Evolutionary conservation across 1,140 invertebrate genomes (phyloP).

Genomic region (Ectropis grisescens): DNA sequence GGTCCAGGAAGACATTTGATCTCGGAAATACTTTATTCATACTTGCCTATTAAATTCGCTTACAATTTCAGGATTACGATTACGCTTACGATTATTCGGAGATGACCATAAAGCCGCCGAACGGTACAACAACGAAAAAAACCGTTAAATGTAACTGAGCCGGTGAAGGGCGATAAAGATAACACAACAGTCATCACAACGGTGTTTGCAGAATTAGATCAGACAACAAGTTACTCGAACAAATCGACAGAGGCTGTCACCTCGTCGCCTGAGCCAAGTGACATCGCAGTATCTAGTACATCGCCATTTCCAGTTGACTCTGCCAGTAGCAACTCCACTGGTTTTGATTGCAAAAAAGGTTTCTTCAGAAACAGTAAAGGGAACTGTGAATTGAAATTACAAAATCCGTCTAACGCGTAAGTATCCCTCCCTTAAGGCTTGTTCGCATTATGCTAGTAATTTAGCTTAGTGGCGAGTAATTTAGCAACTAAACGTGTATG

Average conservation of each 20-base stretch:
- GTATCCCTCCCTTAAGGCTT: constrained; percentile 21
- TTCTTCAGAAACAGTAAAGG: constrained; percentile 52
- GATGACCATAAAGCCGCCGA: constrained; percentile 71
- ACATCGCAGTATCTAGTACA: too few species aligned
- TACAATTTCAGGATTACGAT: constrained; percentile 73
- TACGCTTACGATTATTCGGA: constrained; percentile 74
- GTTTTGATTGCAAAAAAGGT: constrained; percentile 45
- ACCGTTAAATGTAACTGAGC: constrained; percentile 37
- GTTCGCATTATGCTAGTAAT: too few species aligned
- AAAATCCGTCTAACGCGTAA: constrained; percentile 50
- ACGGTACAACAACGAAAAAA: constrained; percentile 40
- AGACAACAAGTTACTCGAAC: too few species aligned
- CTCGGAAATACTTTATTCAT: too few species aligned
- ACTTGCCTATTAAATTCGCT: too few species aligned
- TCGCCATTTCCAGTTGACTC: too few species aligned
- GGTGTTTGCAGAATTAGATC: too few species aligned
- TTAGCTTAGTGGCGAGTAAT: too few species aligned
- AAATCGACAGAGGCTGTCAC: too few species aligned
- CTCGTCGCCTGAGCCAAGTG: too few species aligned
- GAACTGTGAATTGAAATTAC: constrained; percentile 50
- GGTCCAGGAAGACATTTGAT: too few species aligned
- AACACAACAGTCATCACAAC: constrained; percentile 26
- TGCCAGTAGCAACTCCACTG: background rate
- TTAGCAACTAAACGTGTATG: too few species aligned
- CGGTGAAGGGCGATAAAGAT: constrained; percentile 18